Conservation (phyloP, 1,140 invertebrate genomes). For the Thaumetopoea pityocampa region DNA sequence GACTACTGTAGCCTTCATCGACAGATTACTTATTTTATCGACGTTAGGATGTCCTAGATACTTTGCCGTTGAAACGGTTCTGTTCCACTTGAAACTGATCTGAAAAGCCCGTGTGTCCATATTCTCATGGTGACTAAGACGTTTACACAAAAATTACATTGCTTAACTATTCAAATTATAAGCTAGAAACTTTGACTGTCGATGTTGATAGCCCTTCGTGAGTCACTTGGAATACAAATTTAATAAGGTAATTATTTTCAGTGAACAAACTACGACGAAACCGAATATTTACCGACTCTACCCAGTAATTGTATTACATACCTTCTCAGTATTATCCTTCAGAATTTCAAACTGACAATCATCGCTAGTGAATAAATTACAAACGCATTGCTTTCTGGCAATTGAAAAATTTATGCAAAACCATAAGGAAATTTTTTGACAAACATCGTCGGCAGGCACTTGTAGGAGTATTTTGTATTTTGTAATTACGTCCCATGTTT, state of each 20-base stretch:
- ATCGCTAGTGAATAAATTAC: conserved; percentile 53
- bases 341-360: conserved; percentile 52
- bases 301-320: conserved; percentile 24
- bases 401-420: conserved; percentile 53
- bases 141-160: too few species aligned
- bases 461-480: conserved; percentile 44
- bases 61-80: too few species aligned
- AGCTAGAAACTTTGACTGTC: neutral
- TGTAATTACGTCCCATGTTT: conserved; percentile 49
- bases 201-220: conserved; percentile 3
- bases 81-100: too few species aligned
- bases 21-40: too few species aligned
- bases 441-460: conserved; percentile 45
- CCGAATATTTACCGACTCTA: conserved; percentile 15
- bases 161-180: too few species aligned
- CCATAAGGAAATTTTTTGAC: conserved; percentile 46
- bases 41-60: too few species aligned
- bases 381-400: conserved; percentile 24
- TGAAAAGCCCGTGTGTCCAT: too few species aligned
- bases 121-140: too few species aligned
- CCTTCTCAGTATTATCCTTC: conserved; percentile 32
- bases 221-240: conserved; percentile 13
- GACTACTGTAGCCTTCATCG: too few species aligned
- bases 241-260: conserved; percentile 17
- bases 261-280: conserved; percentile 7